These are phyloP conservation scores for Pinctada fucata DNA, from an alignment of 2,888 invertebrate species.

Conservation along the genomic window DNA sequence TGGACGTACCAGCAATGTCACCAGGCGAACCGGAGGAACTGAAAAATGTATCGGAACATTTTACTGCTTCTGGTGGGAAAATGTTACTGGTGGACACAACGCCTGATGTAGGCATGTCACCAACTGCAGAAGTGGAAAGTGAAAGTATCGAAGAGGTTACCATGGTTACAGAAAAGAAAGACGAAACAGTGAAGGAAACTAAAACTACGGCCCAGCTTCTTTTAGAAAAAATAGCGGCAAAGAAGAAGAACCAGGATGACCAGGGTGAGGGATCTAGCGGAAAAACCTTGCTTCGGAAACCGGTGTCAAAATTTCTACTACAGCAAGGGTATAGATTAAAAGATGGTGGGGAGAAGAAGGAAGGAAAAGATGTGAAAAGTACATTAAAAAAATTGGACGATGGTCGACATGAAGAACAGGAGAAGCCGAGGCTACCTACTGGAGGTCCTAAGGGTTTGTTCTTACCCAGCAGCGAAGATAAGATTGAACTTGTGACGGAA, in stretches of 20 bases:
- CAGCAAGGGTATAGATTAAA: conserved; percentile 23
- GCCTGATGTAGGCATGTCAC: conserved; percentile 32
- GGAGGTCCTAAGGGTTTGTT: conserved; percentile 19
- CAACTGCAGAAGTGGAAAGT: conserved; percentile 22
- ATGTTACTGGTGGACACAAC: conserved; percentile 13
- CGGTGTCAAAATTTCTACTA: conserved; percentile 15
- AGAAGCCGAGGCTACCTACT: conserved; percentile 4
- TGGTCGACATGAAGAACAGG: conserved; percentile 4
- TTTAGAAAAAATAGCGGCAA: conserved; percentile 10
- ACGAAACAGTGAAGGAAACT: conserved; percentile 1
- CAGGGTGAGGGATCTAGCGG: background rate
- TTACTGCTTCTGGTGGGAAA: conserved; percentile 7
- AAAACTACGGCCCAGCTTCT: conserved; percentile 6
- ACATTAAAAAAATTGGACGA: background rate
- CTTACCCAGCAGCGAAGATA: conserved; percentile 12
- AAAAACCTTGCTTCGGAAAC: background rate
- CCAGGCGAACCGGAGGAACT: conserved; percentile 33
- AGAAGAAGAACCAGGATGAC: conserved; percentile 9
- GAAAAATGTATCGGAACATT: conserved; percentile 15
- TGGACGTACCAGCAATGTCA: conserved; percentile 21
- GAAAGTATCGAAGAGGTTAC: conserved; percentile 8
- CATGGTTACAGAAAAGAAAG: conserved; percentile 1
- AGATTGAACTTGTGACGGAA: conserved; percentile 15
- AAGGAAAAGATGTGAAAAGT: conserved; percentile 2
- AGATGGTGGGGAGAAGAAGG: conserved; percentile 9